Percentiles rank a stretch among this genome's conserved stretches.
Conservation (phyloP, 1,140 invertebrate genomes). For the Drosophila azteca region DNA sequence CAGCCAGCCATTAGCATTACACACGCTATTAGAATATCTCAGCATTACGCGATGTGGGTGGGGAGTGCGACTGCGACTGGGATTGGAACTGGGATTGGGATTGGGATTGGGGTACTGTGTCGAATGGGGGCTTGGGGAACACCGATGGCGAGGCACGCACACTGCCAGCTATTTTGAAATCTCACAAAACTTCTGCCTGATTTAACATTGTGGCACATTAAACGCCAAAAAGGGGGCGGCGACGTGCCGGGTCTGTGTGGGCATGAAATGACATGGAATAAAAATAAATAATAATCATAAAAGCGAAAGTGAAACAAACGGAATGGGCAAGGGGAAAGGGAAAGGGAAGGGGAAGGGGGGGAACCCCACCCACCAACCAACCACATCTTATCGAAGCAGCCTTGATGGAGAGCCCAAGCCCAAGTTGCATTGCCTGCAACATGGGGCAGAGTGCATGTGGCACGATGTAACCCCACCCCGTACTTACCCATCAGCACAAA, state of each 20-base stretch:
- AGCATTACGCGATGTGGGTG: conserved; percentile 42
- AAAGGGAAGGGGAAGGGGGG: too few species aligned
- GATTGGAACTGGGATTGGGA: background rate
- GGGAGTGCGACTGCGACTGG: background rate
- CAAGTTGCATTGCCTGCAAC: background rate
- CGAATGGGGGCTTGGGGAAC: background rate
- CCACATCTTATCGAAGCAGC: background rate
- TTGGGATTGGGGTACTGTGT: background rate
- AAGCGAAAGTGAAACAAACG: conserved; percentile 9
- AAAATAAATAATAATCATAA: conserved; percentile 41
- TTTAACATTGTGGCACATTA: conserved; percentile 66
- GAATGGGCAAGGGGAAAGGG: too few species aligned
- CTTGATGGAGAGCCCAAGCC: conserved; percentile 9
- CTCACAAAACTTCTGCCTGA: conserved; percentile 71
- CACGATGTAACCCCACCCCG: background rate
- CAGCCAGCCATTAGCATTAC: conserved; percentile 61
- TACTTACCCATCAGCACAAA: conserved; percentile 88
- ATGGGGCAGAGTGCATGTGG: conserved; percentile 8
- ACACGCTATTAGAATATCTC: conserved; percentile 73
- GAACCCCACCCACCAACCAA: background rate
- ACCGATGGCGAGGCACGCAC: conserved; percentile 35
- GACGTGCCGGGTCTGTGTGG: conserved; percentile 3
- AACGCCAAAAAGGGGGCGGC: conserved; percentile 8
- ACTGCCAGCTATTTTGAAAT: conserved; percentile 61
- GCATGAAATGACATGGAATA: conserved; percentile 28